Percentiles rank a stretch among this genome's conserved stretches.
phyloP scores from a whole-genome alignment of 2,113 vertebrate genomes.

The Tetrao urogallus region DNA sequence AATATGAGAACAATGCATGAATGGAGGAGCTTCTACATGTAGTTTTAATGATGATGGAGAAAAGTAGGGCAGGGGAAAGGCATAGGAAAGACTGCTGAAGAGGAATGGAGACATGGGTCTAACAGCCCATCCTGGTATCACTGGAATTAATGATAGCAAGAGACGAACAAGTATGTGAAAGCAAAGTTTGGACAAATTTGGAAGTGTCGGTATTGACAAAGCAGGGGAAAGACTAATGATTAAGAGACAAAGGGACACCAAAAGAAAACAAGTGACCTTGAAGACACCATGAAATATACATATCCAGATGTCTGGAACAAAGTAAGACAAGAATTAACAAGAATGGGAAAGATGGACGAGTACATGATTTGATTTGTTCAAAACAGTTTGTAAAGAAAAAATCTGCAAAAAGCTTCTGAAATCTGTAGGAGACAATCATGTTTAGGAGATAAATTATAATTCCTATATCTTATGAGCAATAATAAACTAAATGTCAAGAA shows the following conservation, averaged over 20 bases:
- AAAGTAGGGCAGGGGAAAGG: not conserved
- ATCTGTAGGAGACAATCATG: not conserved
- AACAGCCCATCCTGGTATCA: not conserved
- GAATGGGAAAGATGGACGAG: not conserved
- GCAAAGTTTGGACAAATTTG: not conserved
- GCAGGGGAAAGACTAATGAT: not conserved
- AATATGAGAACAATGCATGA: not conserved
- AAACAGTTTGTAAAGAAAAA: conserved; percentile 1
- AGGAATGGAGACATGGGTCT: not conserved
- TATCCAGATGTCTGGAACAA: not conserved
- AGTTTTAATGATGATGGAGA: not conserved
- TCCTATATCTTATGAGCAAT: not conserved
- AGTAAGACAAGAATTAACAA: not conserved
- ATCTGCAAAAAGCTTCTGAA: not conserved
- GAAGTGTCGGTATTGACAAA: not conserved
- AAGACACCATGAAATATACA: not conserved
- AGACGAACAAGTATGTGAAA: not conserved
- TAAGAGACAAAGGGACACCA: not conserved
- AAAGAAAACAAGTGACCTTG: not conserved
- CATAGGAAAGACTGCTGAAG: not conserved
- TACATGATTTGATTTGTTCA: not conserved
- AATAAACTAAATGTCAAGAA: not conserved
- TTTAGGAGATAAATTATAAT: not conserved
- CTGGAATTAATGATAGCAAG: not conserved
- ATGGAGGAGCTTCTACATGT: not conserved